Conservation (phyloP, 2,113 vertebrate species). For the Motacilla alba region DNA sequence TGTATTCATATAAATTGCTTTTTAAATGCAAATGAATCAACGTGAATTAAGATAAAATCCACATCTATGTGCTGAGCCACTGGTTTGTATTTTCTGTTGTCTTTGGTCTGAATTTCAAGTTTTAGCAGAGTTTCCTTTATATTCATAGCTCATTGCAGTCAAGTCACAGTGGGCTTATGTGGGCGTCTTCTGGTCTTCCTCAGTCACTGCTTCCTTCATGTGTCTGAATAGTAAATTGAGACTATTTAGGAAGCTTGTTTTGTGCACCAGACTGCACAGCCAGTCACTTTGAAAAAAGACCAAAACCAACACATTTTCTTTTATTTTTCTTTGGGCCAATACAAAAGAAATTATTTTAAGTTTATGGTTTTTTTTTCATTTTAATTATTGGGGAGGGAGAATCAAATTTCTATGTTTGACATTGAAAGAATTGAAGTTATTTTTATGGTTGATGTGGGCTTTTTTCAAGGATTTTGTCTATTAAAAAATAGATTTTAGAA, state of each 20-base stretch:
- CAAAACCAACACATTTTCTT: background rate
- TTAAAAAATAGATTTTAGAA: background rate
- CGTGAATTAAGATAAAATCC: background rate
- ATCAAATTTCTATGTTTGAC: background rate
- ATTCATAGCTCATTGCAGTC: background rate
- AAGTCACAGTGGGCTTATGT: background rate
- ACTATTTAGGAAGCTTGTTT: background rate
- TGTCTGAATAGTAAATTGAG: background rate
- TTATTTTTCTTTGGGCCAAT: background rate
- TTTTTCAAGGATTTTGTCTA: background rate
- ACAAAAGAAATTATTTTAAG: background rate
- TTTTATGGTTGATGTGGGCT: background rate
- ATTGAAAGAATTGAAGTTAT: background rate
- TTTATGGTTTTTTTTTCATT: background rate
- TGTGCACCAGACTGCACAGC: background rate
- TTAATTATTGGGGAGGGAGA: background rate
- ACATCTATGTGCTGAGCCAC: background rate
- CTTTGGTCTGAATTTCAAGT: background rate
- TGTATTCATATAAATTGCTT: background rate
- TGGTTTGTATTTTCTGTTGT: background rate
- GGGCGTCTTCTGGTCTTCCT: background rate
- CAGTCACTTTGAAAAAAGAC: background rate
- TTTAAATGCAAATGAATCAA: constrained; percentile 11
- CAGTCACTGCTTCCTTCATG: background rate
- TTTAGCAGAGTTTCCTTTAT: background rate